Percentiles rank a stretch among this genome's conserved stretches.
These are phyloP conservation scores for Solen grandis DNA, from an alignment of 1,140 invertebrate species.

Conservation along the genomic window DNA sequence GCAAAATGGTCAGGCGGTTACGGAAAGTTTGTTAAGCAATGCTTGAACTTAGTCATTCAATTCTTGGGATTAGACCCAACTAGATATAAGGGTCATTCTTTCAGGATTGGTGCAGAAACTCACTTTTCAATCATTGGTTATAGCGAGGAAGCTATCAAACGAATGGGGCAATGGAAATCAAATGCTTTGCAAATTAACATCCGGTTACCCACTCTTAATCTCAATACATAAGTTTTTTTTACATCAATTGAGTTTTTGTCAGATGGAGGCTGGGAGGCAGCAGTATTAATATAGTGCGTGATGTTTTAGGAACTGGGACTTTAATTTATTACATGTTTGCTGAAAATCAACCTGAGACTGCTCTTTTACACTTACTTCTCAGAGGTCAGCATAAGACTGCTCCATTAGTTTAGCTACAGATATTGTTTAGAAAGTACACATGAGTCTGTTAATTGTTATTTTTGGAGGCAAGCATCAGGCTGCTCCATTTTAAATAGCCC, in stretches of 20 bases:
- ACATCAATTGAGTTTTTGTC: no score
- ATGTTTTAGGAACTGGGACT: not conserved
- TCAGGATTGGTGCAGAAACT: no score
- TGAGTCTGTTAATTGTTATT: not conserved
- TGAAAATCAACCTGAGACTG: not conserved
- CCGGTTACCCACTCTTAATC: not conserved
- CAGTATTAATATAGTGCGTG: not conserved
- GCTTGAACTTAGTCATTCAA: not conserved
- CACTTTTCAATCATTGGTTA: no score
- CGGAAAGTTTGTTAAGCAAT: not conserved
- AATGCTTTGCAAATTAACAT: slow-evolving; percentile 11
- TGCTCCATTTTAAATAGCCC: no score
- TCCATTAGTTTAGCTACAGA: not conserved
- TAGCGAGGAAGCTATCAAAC: not conserved
- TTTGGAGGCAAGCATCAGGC: not conserved
- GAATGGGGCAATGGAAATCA: slow-evolving; percentile 6
- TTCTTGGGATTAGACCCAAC: not conserved
- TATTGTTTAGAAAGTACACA: not conserved
- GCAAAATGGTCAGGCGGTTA: not conserved
- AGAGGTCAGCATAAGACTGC: slow-evolving; percentile 1
- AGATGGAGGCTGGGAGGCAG: no score
- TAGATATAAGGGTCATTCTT: no score
- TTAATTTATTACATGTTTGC: not conserved
- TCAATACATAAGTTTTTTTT: not conserved
- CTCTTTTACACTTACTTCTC: not conserved